Evolutionary conservation across 53 echinoderm and acorn worm genomes (phyloP).

Genomic region (Patiria pectinifera): DNA sequence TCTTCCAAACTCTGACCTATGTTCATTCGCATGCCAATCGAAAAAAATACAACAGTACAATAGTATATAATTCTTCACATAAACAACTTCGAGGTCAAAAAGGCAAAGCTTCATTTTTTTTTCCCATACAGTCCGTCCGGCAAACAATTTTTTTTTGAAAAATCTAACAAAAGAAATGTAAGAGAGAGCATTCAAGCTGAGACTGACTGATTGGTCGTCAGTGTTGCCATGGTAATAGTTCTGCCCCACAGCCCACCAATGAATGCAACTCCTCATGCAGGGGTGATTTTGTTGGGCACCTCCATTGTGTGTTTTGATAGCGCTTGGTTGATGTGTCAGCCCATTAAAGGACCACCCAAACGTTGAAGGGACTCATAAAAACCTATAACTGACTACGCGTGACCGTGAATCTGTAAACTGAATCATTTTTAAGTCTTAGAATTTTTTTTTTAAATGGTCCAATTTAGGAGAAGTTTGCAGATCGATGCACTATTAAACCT

Average conservation of each 20-base stretch:
- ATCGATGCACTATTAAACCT: no score
- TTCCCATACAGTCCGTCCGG: not conserved
- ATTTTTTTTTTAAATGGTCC: no score
- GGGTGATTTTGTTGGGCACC: not conserved
- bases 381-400: not conserved
- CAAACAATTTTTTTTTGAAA: not conserved
- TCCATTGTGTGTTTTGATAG: not conserved
- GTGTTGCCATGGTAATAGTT: not conserved
- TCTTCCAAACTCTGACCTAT: no score
- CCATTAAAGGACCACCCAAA: not conserved
- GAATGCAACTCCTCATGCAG: not conserved
- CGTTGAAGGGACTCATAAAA: not conserved
- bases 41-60: no score
- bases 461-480: no score
- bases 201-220: not conserved
- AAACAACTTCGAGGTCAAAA: not conserved
- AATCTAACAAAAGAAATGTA: not conserved
- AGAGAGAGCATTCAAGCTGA: not conserved
- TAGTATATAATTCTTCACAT: no score
- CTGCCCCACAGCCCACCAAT: not conserved
- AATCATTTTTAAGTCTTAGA: not conserved
- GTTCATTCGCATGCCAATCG: no score
- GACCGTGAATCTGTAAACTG: not conserved
- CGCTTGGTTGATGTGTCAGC: not conserved
- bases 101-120: not conserved